Evolutionary conservation across 1,140 invertebrate genomes (phyloP).

Genomic region (Mycetomoellerius zeteki): DNA sequence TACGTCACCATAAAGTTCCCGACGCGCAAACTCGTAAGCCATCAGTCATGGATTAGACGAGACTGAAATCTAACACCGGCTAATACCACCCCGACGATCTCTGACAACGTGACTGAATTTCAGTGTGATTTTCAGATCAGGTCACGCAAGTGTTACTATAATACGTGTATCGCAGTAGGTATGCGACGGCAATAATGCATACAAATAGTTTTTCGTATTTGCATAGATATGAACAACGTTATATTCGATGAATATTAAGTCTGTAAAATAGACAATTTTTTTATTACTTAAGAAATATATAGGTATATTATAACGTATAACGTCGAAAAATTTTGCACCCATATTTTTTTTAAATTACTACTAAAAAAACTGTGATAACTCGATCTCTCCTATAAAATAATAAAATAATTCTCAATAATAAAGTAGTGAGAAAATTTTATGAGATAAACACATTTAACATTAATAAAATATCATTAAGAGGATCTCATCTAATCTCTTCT

Average conservation of each 20-base stretch:
- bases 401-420: not conserved
- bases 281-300: too few species aligned
- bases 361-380: too few species aligned
- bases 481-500: not conserved
- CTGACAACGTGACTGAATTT: constrained; percentile 80
- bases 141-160: constrained; percentile 60
- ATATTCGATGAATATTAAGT: not conserved
- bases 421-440: not conserved
- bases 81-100: constrained; percentile 77
- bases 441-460: not conserved
- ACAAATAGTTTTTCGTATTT: constrained; percentile 9
- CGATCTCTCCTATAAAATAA: not conserved
- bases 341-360: too few species aligned
- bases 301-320: too few species aligned
- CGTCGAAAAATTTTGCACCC: too few species aligned
- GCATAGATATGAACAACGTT: not conserved
- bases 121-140: constrained; percentile 65
- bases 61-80: constrained; percentile 80
- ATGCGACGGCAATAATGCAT: not conserved
- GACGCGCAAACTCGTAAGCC: constrained; percentile 74
- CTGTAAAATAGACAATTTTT: not conserved
- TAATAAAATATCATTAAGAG: not conserved
- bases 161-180: constrained; percentile 10
- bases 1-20: constrained; percentile 68
- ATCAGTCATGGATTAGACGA: constrained; percentile 81